Evolutionary conservation across 2,113 vertebrate genomes (phyloP).

Genomic region (Triplophysa siluroides): DNA sequence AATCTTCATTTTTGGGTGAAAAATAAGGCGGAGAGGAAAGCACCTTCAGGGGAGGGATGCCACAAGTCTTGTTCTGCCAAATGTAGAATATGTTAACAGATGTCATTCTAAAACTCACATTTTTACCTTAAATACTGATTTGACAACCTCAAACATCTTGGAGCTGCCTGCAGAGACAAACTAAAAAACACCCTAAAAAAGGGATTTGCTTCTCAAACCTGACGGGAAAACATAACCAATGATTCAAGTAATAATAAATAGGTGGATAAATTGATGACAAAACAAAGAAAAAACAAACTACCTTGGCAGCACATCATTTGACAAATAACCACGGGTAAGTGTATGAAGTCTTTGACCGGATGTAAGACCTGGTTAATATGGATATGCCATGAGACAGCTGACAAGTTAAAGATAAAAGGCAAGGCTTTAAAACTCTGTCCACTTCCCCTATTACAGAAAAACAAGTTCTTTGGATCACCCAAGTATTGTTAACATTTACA

Average conservation of each 20-base stretch:
- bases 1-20: not conserved
- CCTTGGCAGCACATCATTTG: not conserved
- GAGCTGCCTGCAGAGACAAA: not conserved
- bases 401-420: slow-evolving; percentile 45
- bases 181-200: not conserved
- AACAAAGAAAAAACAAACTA: not conserved
- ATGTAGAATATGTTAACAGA: not conserved
- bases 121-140: not conserved
- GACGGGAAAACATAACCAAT: not conserved
- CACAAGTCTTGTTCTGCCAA: not conserved
- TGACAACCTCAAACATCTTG: not conserved
- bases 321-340: not conserved
- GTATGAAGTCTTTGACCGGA: not conserved
- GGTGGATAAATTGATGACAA: not conserved
- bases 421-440: slow-evolving; percentile 39
- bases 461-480: slow-evolving; percentile 23
- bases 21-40: not conserved
- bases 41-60: not conserved
- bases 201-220: not conserved
- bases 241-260: not conserved
- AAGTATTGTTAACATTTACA: slow-evolving; percentile 3
- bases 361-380: slow-evolving; percentile 2
- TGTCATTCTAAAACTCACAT: not conserved
- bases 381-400: slow-evolving; percentile 7
- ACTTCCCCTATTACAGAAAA: slow-evolving; percentile 43